These are phyloP conservation scores for Sebastes trivittatus DNA, from an alignment of 2,797 vertebrate genomes.

Conservation along the genomic window DNA sequence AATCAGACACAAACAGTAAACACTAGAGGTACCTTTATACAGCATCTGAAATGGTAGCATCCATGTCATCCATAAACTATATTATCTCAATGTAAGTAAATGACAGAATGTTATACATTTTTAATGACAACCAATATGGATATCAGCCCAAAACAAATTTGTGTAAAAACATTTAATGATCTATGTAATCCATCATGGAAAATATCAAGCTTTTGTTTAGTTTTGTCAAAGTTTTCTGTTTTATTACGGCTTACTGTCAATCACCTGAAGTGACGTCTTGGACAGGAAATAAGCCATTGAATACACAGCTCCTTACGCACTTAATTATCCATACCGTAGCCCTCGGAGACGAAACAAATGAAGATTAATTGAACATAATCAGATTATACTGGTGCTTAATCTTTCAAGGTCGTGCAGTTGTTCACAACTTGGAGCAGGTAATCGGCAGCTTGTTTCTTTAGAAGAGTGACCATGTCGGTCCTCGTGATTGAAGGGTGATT, in stretches of 20 bases:
- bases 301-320: neutral
- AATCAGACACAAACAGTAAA: too few relatives aligned
- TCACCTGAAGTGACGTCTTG: neutral
- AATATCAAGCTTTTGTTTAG: neutral
- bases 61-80: too few relatives aligned
- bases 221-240: neutral
- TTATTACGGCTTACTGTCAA: neutral
- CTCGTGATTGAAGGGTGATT: constrained; percentile 50
- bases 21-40: too few relatives aligned
- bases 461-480: neutral
- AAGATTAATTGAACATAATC: constrained; percentile 40
- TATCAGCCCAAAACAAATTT: too few relatives aligned
- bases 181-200: neutral
- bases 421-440: neutral
- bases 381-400: constrained; percentile 31
- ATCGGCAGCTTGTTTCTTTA: neutral
- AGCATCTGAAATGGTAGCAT: too few relatives aligned
- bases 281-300: neutral
- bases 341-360: constrained; percentile 10
- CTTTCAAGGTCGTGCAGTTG: constrained; percentile 25
- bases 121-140: too few relatives aligned
- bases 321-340: constrained; percentile 5
- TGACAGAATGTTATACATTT: too few relatives aligned
- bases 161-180: too few relatives aligned
- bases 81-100: too few relatives aligned